Conservation (phyloP, 2,888 invertebrate species). For the Pteria penguin region DNA sequence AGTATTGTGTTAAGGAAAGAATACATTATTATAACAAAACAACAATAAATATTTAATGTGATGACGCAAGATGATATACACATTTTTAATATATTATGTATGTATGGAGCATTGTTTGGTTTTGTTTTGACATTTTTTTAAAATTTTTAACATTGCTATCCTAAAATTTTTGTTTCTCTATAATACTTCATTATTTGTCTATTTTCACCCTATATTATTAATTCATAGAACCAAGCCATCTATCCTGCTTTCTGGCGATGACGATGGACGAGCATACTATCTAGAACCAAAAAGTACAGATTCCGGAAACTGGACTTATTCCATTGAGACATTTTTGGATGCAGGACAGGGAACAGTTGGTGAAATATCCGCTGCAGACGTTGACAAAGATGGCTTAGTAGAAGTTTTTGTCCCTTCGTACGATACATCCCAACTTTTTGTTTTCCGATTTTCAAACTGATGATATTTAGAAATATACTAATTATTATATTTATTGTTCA, state of each 20-base stretch:
- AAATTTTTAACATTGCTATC: no score
- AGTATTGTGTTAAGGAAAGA: no score
- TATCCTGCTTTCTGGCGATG: slow-evolving; percentile 72
- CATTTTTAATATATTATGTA: no score
- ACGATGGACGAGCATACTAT: slow-evolving; percentile 66
- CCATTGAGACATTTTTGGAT: slow-evolving; percentile 53
- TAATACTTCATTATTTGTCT: no score
- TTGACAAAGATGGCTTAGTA: slow-evolving; percentile 63
- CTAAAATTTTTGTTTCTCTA: no score
- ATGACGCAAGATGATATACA: no score
- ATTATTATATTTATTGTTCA: no score
- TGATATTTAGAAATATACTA: background rate
- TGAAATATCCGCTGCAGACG: slow-evolving; percentile 62
- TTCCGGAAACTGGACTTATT: slow-evolving; percentile 63
- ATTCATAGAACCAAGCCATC: slow-evolving; percentile 53
- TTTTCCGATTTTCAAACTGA: slow-evolving; percentile 51
- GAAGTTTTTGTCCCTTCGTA: slow-evolving; percentile 72
- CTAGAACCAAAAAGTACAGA: slow-evolving; percentile 52
- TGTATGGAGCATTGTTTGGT: no score
- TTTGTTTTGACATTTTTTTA: background rate
- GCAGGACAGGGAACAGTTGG: slow-evolving; percentile 66
- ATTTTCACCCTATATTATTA: background rate
- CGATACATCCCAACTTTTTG: slow-evolving; percentile 55
- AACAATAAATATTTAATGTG: no score
- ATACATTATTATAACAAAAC: no score